Conservation (phyloP, 2,888 invertebrate genomes). For the Halocaridina rubra region DNA sequence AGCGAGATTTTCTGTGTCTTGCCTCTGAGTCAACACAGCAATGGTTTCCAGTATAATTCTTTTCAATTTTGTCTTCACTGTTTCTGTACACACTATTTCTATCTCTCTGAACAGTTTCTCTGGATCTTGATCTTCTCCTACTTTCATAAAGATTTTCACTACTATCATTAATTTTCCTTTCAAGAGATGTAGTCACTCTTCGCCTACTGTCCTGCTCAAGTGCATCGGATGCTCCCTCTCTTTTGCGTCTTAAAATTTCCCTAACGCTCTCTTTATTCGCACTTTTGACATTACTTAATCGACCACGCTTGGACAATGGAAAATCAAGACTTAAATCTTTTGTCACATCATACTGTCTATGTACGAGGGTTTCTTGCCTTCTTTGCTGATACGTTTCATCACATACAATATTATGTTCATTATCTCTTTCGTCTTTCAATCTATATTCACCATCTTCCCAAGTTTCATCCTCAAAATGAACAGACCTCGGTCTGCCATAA, state of each 20-base stretch:
- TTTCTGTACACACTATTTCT: background rate
- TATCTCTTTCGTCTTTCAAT: background rate
- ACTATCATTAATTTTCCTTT: background rate
- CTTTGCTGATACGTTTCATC: background rate
- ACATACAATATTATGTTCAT: background rate
- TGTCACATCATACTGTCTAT: background rate
- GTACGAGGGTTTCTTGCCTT: background rate
- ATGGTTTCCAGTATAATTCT: background rate
- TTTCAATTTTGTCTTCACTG: background rate
- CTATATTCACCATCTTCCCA: conserved; percentile 54
- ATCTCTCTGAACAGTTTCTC: background rate
- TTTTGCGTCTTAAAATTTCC: conserved; percentile 49
- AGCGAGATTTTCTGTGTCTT: conserved; percentile 7
- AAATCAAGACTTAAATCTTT: background rate
- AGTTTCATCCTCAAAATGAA: conserved; percentile 60
- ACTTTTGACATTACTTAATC: conserved; percentile 36
- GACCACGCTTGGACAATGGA: background rate
- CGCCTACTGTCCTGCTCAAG: conserved; percentile 40
- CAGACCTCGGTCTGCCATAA: conserved; percentile 54
- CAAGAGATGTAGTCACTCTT: background rate
- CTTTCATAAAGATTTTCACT: background rate
- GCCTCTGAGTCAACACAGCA: background rate
- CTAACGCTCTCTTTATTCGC: conserved; percentile 57
- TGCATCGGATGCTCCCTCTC: conserved; percentile 43
- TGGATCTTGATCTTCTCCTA: background rate